A percentile compares a stretch with the other conserved stretches of the same genome.
Conservation (phyloP, 1,140 invertebrate genomes). For the Ostrea denselamellosa region DNA sequence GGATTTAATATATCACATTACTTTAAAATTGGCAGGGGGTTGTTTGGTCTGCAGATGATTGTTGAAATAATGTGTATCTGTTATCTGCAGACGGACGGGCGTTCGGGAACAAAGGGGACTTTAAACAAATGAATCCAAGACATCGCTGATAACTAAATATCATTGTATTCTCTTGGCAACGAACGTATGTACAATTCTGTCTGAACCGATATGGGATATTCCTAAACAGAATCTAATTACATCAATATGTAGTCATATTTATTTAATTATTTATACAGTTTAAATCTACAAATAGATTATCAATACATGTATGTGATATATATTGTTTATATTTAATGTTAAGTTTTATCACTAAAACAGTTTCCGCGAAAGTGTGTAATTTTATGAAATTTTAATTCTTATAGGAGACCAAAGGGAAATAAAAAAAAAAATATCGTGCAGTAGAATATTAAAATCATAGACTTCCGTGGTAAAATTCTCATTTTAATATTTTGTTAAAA, state of each 20-base stretch:
- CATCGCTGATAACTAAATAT: too few species aligned
- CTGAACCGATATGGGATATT: neutral
- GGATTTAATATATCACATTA: neutral
- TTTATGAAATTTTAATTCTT: neutral
- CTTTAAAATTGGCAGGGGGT: neutral
- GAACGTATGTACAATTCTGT: neutral
- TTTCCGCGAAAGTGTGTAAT: neutral
- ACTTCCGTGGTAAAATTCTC: neutral
- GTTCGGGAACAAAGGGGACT: too few species aligned
- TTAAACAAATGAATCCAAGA: too few species aligned
- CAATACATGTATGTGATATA: neutral
- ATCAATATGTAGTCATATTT: neutral
- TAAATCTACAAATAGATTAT: too few species aligned
- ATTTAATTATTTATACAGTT: too few species aligned
- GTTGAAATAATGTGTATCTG: too few species aligned
- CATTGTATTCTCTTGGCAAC: neutral
- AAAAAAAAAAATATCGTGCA: neutral
- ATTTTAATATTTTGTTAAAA: neutral
- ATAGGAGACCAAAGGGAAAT: neutral
- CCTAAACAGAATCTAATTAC: neutral
- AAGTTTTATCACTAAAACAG: neutral
- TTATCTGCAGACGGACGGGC: too few species aligned
- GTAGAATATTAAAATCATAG: neutral
- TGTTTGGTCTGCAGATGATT: neutral
- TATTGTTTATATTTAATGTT: neutral